Conservation (phyloP, 2,888 invertebrate genomes). For the Eueremaeus valkanovi region DNA sequence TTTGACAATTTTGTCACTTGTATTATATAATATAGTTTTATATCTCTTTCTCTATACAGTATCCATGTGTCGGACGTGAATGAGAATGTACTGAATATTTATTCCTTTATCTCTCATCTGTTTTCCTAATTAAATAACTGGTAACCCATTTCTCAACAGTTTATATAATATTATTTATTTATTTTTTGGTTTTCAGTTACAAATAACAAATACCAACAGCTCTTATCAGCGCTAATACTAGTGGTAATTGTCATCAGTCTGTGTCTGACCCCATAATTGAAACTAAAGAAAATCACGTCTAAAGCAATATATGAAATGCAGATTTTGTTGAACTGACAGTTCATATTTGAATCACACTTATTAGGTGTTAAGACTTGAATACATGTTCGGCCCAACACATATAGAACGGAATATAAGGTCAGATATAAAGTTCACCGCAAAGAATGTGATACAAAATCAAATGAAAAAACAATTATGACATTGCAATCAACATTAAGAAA, state of each 20-base stretch:
- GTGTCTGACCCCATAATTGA: not conserved
- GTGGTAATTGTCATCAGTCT: not conserved
- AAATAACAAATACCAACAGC: not conserved
- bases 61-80: not conserved
- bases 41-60: not conserved
- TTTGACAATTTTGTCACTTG: too few relatives aligned
- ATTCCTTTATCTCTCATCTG: not conserved
- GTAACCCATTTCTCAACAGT: conserved; percentile 15
- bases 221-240: not conserved
- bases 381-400: too few relatives aligned
- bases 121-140: not conserved
- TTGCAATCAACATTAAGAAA: too few relatives aligned
- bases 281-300: too few relatives aligned
- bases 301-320: too few relatives aligned
- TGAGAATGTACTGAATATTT: not conserved
- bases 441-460: too few relatives aligned
- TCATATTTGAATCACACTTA: too few relatives aligned
- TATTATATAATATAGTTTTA: not conserved
- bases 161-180: not conserved
- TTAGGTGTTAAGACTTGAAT: too few relatives aligned
- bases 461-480: too few relatives aligned
- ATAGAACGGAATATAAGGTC: too few relatives aligned
- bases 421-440: too few relatives aligned
- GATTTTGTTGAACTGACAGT: too few relatives aligned
- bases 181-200: not conserved